Base-by-base conservation (phyloP, 2,797 vertebrate genomes). In the Ispidina picta region DNA sequence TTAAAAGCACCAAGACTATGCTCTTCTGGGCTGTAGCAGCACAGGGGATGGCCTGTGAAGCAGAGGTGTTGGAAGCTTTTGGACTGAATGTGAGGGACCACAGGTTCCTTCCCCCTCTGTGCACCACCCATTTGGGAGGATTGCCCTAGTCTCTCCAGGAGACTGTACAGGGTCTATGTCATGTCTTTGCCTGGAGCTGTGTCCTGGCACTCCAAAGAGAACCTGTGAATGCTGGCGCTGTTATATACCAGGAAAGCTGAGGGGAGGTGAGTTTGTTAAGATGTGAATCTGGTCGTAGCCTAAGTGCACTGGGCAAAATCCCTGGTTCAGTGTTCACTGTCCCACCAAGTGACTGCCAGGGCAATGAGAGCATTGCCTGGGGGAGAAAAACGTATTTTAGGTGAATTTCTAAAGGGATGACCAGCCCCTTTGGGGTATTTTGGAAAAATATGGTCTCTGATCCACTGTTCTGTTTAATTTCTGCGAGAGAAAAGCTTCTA, bases 341-440 rank as follows among this genome's bases (percentile, higher is more conserved):
- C 18, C 44, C 12, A 29, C 39, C 1, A 1, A 69, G 29, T 2
- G 8, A 31, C 41, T 41, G 43, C 28, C 18, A 49, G 64, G 31
- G n/a, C 28, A 48, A 37, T 21, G 0, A 0, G 22, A 63, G 20
- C 2, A 0, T 73, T 73, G 39, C 39, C n/a, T 69, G n/a, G 44
- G 43, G 35, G 31, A 37, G 18, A 69, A 48, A 39, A 22, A 22
- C 4, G 56, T 35, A 43, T 51, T 62, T 68, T 49, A 65, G 46
- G 49, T 59, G 51, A 59, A 49, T 78, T 82, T 74, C 64, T 59
- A 44, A 39, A 70, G 35, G 33, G n/a, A 5, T 60, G 8, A 3
- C 21, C 64, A 82, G 16, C 35, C 55, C 37, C 37, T 39, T 39
- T 39, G 15, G 37, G 37, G 15, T 59, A 12, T 55, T 82, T 65